phyloP scores from a whole-genome alignment of 2,888 invertebrate species.

The Biston betularia region DNA sequence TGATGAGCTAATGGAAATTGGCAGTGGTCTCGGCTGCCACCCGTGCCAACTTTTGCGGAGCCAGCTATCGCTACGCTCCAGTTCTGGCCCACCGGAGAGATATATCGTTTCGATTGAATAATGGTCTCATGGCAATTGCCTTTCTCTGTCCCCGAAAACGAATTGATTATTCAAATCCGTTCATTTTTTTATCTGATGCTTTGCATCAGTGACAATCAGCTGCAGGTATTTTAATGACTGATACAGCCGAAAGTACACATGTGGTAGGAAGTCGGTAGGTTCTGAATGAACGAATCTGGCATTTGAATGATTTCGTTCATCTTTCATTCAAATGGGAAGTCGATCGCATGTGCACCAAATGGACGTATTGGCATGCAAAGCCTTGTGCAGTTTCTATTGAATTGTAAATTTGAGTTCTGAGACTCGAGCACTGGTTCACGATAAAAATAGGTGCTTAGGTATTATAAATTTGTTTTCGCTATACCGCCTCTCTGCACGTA shows the following conservation, averaged over 20 bases:
- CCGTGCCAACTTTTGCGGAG: slow-evolving; percentile 84
- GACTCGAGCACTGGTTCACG: slow-evolving; percentile 69
- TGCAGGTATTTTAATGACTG: slow-evolving; percentile 31
- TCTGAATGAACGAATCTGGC: slow-evolving; percentile 64
- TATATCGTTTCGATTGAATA: slow-evolving; percentile 84
- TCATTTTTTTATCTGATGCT: slow-evolving; percentile 37
- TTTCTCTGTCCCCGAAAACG: slow-evolving; percentile 63
- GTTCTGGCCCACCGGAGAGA: slow-evolving; percentile 74
- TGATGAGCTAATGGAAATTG: slow-evolving; percentile 86
- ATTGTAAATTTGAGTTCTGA: slow-evolving; percentile 82
- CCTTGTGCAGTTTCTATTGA: slow-evolving; percentile 83
- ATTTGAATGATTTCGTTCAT: slow-evolving; percentile 82
- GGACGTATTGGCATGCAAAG: slow-evolving; percentile 84
- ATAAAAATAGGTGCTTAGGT: slow-evolving; percentile 63
- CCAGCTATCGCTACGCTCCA: slow-evolving; percentile 83
- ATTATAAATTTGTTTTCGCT: slow-evolving; percentile 56
- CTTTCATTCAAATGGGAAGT: slow-evolving; percentile 74
- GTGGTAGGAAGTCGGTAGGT: slow-evolving; percentile 51
- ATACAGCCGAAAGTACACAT: slow-evolving; percentile 34
- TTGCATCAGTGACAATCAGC: slow-evolving; percentile 32
- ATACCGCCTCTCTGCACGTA: slow-evolving; percentile 33
- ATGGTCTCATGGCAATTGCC: slow-evolving; percentile 80
- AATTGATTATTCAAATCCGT: slow-evolving; percentile 69
- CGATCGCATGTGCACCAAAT: slow-evolving; percentile 81
- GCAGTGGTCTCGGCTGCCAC: slow-evolving; percentile 80